Evolutionary conservation across 1,140 invertebrate genomes (phyloP), one percentile per base, ranked within the genome.

Genomic region (Chironomus striatipennis): DNA sequence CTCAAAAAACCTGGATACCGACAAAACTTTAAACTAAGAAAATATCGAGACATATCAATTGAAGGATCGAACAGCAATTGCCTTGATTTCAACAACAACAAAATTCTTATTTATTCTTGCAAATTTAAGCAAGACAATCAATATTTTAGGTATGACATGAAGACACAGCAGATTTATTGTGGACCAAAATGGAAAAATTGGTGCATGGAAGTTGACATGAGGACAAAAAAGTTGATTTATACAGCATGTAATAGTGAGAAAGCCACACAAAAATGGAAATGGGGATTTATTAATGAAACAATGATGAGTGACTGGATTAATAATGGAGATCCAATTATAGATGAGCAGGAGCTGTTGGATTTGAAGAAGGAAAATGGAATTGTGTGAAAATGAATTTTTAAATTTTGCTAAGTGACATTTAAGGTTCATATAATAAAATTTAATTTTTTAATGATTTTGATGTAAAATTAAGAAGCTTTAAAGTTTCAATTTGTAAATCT

Each of bases 21-120:
- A 74, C 81, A 81, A 43, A 34, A 75, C 17, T 81, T 80, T 78
- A 7, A 15, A 0, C 73, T 81, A 0, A 89, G 89, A 0, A 89
- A 89, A 86, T 87, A 89, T 77, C 90, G 92, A 78, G 93, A 94
- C 78, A 84, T 95, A 67, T 84, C 91, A 10, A 86, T 87, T 1
- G 84, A 85, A 65, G 84, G 84, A 42, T 80, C 88, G 15, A 85
- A 70, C 65, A 21, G 18, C 9, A 9, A 20, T 6, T 70, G 65
- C 10, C 18, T 70, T 20, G 65, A 70, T 70, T 9, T 8, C 1
- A 70, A 21, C 20, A 2, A 9, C 18, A 18, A 12, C n/a, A 70
- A 70, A 20, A 18, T 70, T 70, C 9, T 18, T 3, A 70, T 70
- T 70, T 70, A 9, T 18, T 17, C n/a, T 20, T 70, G 65, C 20